Evolutionary conservation across 1,140 invertebrate genomes (phyloP).

Genomic region (Pseudoatta argentina): DNA sequence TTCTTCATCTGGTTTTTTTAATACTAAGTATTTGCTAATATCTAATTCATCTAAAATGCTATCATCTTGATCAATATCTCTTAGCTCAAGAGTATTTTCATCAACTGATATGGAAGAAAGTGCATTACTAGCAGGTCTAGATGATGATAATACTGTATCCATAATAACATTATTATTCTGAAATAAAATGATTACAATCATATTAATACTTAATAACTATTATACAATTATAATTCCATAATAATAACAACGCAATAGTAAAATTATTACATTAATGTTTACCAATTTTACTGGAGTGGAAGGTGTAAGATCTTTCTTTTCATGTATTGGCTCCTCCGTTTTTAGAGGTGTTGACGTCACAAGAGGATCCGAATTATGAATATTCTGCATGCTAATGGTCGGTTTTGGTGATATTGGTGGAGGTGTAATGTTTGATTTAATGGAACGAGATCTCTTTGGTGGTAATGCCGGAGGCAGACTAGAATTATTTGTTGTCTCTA

Average conservation of each 20-base stretch:
- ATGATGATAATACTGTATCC: slow-evolving; percentile 76
- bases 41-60: slow-evolving; percentile 92
- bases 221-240: not conserved
- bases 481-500: slow-evolving; percentile 81
- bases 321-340: slow-evolving; percentile 73
- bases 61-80: slow-evolving; percentile 84
- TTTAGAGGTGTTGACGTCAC: slow-evolving; percentile 83
- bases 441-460: slow-evolving; percentile 89
- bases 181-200: slow-evolving; percentile 4
- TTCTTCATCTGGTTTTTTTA: slow-evolving; percentile 93
- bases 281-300: slow-evolving; percentile 75
- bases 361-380: slow-evolving; percentile 80
- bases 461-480: slow-evolving; percentile 92
- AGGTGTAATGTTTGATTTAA: slow-evolving; percentile 84
- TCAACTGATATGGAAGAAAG: slow-evolving; percentile 82
- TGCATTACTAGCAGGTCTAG: slow-evolving; percentile 82
- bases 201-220: not conserved
- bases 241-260: not conserved
- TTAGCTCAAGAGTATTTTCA: slow-evolving; percentile 83
- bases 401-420: slow-evolving; percentile 84
- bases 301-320: slow-evolving; percentile 80
- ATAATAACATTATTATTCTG: slow-evolving; percentile 81
- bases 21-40: slow-evolving; percentile 91
- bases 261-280: slow-evolving; percentile 58
- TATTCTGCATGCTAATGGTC: slow-evolving; percentile 79